phyloP scores from a whole-genome alignment of 1,140 invertebrate genomes.

The Drosophila kikkawai region DNA sequence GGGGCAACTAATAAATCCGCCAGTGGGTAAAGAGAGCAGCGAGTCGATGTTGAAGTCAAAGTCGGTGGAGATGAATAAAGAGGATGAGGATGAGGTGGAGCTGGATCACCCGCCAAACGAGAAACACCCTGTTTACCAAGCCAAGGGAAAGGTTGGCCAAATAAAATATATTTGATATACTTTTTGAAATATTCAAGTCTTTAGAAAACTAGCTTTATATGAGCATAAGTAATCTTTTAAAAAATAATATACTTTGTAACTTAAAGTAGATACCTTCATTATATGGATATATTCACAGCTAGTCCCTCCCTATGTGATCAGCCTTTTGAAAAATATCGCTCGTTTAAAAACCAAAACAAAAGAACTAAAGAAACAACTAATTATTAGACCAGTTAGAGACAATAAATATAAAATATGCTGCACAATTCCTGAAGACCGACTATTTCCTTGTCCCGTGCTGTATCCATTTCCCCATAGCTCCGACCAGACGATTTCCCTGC shows the following conservation, averaged over 20 bases:
- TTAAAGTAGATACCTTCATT: background rate
- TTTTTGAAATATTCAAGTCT: background rate
- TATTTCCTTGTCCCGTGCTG: slow-evolving; percentile 35
- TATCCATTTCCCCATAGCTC: slow-evolving; percentile 40
- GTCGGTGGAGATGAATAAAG: slow-evolving; percentile 14
- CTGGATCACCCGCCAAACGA: slow-evolving; percentile 12
- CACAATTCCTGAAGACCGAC: background rate
- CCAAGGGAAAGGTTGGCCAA: background rate
- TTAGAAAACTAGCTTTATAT: background rate
- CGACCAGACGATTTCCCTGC: slow-evolving; percentile 40
- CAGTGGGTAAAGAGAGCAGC: slow-evolving; percentile 84
- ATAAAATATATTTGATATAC: background rate
- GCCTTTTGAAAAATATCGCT: no score
- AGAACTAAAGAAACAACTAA: background rate
- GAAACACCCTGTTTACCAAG: slow-evolving; percentile 13
- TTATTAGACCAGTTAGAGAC: background rate
- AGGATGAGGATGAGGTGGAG: background rate
- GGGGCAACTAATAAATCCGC: slow-evolving; percentile 78
- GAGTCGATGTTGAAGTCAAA: slow-evolving; percentile 45
- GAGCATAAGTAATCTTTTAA: background rate
- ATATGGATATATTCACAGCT: no score
- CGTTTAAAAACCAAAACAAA: no score
- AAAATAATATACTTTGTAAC: background rate
- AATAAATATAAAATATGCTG: background rate
- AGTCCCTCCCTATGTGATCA: no score